Evolutionary conservation across 2,888 invertebrate genomes (phyloP).

Genomic region (Desoria tigrina): DNA sequence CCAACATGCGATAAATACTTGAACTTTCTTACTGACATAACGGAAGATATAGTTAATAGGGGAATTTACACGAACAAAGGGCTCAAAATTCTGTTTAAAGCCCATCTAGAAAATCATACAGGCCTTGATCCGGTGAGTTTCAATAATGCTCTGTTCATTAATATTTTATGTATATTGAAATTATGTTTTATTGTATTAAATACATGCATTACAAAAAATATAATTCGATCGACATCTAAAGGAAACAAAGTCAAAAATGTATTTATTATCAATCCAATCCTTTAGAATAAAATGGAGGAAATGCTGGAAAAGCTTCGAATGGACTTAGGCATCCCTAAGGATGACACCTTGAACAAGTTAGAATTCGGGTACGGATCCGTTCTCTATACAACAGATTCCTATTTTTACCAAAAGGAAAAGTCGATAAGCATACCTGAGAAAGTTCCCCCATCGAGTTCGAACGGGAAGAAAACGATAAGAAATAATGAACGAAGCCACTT

Average conservation of each 20-base stretch:
- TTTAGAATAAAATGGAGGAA: slow-evolving; percentile 54
- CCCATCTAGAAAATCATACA: slow-evolving; percentile 61
- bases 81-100: slow-evolving; percentile 60
- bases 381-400: slow-evolving; percentile 7
- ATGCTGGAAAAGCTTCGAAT: slow-evolving; percentile 59
- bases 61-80: slow-evolving; percentile 62
- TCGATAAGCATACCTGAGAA: background rate
- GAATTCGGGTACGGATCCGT: slow-evolving; percentile 54
- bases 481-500: background rate
- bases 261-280: background rate
- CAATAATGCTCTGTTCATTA: background rate
- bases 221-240: too few relatives aligned
- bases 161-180: too few relatives aligned
- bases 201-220: background rate
- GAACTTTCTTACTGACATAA: slow-evolving; percentile 60
- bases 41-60: slow-evolving; percentile 63
- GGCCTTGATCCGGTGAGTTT: slow-evolving; percentile 59
- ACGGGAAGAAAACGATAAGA: background rate
- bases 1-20: slow-evolving; percentile 55
- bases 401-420: background rate
- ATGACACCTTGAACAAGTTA: slow-evolving; percentile 55
- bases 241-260: too few relatives aligned
- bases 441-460: background rate
- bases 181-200: too few relatives aligned
- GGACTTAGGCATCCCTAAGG: slow-evolving; percentile 57